Evolutionary conservation across 2,113 vertebrate genomes (phyloP), one percentile per base, ranked within the genome.

Genomic region (Corapipo altera): DNA sequence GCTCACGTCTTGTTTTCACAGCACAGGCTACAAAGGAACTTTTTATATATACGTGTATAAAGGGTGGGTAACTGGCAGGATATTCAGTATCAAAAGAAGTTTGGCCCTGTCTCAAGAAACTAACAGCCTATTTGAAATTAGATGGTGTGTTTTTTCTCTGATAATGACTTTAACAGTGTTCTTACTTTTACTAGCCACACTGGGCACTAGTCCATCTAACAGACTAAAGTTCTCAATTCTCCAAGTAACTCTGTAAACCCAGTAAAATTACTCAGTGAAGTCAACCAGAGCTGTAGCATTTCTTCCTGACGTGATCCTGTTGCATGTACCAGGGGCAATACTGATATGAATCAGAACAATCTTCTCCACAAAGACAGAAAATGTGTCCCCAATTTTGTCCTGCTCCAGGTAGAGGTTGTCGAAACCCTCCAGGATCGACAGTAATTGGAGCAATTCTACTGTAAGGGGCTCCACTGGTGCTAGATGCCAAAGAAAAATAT

Each of bases 121-220:
- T 43, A 22, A 46, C 46, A 91, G 64, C 39, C 39, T 91, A 14
- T 70, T 85, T 77, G 55, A 88, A 94, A 35, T 55, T 74, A 74
- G 64, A 41, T 82, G 37, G 43, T 74, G 55, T 67, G 44, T 33
- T 92, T 94, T 86, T 91, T 9, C 58, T 66, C 74, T 88, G 28
- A 66, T 89, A 95, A 96, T 88, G 85, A 80, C 67, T 96, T 91
- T 83, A 96, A 66, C 94, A 95, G 89, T 23, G 54, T 62, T 88
- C 67, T 85, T 79, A 20, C 74, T 94, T 95, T 88, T 94, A 84
- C 82, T 95, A 88, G 96, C 64, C 79, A 94, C 65, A 15, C 55
- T 39, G 59, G 78, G 88, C 89, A 88, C 21, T 91, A 86, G 64
- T 95, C 91, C 95, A 95, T 86, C 59, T 48, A 88, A 66, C 67